These are phyloP conservation scores for Cervus canadensis DNA, from an alignment of 2,113 vertebrate genomes.

Conservation along the genomic window DNA sequence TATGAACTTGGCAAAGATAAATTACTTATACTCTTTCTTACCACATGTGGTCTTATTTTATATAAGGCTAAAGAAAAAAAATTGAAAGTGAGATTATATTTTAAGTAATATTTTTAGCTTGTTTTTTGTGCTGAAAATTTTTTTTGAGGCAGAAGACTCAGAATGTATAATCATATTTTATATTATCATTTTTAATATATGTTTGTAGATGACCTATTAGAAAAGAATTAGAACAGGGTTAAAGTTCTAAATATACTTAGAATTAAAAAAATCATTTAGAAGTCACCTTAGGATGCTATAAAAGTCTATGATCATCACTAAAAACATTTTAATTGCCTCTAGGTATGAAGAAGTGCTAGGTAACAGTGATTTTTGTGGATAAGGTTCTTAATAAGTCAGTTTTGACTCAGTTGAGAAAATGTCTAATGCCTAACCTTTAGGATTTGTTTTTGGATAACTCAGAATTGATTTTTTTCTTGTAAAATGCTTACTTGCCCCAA, in stretches of 20 bases:
- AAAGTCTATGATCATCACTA: background rate
- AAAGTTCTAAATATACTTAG: background rate
- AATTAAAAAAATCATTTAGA: background rate
- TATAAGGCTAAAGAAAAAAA: background rate
- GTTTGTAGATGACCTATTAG: background rate
- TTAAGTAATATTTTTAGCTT: conserved; percentile 20
- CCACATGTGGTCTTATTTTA: background rate
- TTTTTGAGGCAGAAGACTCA: conserved; percentile 3
- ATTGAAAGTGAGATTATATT: background rate
- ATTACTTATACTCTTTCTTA: background rate
- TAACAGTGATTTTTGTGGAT: background rate
- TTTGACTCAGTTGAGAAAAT: background rate
- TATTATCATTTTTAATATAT: background rate
- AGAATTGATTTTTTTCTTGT: background rate
- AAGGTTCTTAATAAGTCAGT: background rate
- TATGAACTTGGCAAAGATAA: background rate
- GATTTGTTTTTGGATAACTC: conserved; percentile 4
- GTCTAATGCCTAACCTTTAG: background rate
- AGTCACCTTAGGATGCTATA: background rate
- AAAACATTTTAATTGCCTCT: background rate
- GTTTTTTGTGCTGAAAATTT: background rate
- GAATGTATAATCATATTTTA: background rate
- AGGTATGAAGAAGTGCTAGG: background rate
- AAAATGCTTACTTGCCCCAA: conserved; percentile 3
- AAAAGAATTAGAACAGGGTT: background rate